Conservation (phyloP, 2,113 vertebrate species). For the Mesocricetus auratus region DNA sequence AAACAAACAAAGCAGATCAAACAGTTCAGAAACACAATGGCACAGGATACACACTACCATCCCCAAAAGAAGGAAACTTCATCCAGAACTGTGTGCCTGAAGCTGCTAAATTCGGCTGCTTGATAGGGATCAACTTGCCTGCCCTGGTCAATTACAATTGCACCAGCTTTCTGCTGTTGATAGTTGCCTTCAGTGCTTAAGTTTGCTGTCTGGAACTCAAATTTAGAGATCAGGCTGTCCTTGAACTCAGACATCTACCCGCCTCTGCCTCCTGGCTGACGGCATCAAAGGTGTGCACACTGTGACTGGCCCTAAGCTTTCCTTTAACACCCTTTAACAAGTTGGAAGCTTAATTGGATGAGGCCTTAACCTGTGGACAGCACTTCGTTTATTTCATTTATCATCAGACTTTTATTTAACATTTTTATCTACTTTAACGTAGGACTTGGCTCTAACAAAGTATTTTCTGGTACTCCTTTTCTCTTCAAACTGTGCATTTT, state of each 20-base stretch:
- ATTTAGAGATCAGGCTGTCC: background rate
- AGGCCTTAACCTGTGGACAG: background rate
- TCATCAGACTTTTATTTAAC: background rate
- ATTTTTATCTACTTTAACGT: background rate
- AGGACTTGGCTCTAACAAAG: background rate
- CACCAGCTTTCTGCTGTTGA: background rate
- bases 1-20: background rate
- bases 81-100: background rate
- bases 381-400: background rate
- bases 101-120: background rate
- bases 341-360: background rate
- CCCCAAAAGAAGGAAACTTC: background rate
- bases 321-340: background rate
- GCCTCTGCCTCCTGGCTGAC: too few species aligned
- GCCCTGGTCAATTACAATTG: background rate
- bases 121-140: background rate
- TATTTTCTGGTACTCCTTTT: background rate
- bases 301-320: background rate
- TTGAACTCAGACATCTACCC: too few species aligned
- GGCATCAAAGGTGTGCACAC: background rate
- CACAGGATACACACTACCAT: background rate
- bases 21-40: background rate
- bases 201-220: background rate
- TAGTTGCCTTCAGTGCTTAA: background rate
- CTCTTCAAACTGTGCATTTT: background rate